Conservation (phyloP, 2,113 vertebrate species). For the Laticauda colubrina region DNA sequence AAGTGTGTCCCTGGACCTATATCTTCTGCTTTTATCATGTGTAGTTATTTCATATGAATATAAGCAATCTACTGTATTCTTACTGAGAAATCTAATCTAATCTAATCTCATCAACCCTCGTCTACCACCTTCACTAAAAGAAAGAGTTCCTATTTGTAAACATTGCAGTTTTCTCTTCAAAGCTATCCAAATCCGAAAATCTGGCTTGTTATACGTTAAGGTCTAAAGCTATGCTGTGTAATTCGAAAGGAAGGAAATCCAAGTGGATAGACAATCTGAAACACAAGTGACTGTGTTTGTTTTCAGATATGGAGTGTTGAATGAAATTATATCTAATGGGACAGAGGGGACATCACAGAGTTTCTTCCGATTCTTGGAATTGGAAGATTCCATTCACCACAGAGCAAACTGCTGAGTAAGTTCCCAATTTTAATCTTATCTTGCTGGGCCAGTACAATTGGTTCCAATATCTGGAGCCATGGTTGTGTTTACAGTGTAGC, state of each 20-base stretch:
- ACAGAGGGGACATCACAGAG: neutral
- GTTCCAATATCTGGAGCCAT: neutral
- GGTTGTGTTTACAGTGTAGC: neutral
- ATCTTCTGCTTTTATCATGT: neutral
- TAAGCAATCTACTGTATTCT: neutral
- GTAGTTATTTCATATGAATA: neutral
- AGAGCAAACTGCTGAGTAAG: neutral
- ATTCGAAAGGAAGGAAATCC: neutral
- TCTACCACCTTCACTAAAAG: neutral
- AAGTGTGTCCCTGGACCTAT: neutral
- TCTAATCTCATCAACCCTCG: neutral
- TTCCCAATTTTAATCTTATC: conserved; percentile 1
- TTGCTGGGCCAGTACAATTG: neutral
- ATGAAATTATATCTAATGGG: neutral
- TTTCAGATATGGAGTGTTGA: neutral
- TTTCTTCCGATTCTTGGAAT: neutral
- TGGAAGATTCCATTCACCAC: neutral
- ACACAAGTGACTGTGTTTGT: neutral
- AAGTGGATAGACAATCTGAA: neutral
- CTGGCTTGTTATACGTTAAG: neutral
- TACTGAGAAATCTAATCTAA: neutral
- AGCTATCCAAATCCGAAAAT: neutral
- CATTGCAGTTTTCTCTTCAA: neutral
- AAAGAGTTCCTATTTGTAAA: neutral
- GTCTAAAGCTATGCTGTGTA: neutral